Base-by-base conservation (phyloP, 2,797 vertebrate species). In the Garrulus glandarius region DNA sequence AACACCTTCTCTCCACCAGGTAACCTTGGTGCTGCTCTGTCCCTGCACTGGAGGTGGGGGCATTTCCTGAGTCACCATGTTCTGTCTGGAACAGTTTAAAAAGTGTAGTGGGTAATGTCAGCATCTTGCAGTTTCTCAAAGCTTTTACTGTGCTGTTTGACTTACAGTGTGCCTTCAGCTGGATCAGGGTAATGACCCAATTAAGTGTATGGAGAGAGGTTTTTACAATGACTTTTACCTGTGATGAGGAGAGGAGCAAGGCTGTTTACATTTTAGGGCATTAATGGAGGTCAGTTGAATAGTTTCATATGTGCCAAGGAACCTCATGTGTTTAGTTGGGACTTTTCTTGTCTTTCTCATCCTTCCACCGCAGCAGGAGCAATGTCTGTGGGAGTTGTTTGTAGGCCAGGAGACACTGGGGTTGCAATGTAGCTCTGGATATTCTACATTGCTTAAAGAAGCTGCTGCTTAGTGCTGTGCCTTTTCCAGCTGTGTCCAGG, bases 361-460 rank as follows among this genome's bases (percentile, higher is more conserved):
- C 37, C 22, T 80, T 77, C 22, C 27, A 32, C 30, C 0, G 0
- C 27, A 47, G 30, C 36, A 50, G 0, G 1, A 68, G 30, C 34
- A 26, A 27, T 69, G 36, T 57, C 39, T 64, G 26, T 1, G 0
- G 46, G 46, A 86, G 43, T 20, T 71, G 36, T 49, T 52, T 57
- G 67, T 41, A 49, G 55, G 39, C 56, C 32, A 14, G 49, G 56
- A 80, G 68, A 13, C n/a, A 10, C 19, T 27, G 37, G 8, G 47
- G 14, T 41, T 63, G 30, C 39, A n/a, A 15, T 10, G 47, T 32
- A 78, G 20, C 29, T 30, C 21, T 47, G 77, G 29, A 30, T 80
- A 27, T 32, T 79, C n/a, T 47, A 0, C 8, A 3, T 57, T 7
- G 6, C 21, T 46, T 71, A 34, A 2, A 47, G 69, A 50, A 84